phyloP scores from a whole-genome alignment of 2,797 vertebrate species.

The Champsocephalus esox region DNA sequence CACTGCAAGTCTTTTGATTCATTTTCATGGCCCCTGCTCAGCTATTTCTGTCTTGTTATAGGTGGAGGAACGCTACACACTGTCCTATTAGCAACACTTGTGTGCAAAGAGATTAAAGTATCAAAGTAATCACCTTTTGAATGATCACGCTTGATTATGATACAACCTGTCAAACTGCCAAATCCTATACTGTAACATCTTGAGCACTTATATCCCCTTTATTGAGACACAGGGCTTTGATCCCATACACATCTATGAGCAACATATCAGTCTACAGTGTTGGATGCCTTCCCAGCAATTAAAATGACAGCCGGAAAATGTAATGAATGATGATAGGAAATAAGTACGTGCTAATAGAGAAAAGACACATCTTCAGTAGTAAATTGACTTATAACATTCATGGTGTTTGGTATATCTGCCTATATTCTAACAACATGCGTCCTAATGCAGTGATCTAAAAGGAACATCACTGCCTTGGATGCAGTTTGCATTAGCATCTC shows the following conservation, averaged over 20 bases:
- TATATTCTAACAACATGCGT: conserved; percentile 33
- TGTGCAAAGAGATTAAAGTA: conserved; percentile 30
- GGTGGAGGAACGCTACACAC: conserved; percentile 9
- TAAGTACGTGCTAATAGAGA: conserved; percentile 35
- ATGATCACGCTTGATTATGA: conserved; percentile 25
- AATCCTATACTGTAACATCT: conserved; percentile 29
- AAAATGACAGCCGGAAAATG: conserved; percentile 54
- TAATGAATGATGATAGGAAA: conserved; percentile 52
- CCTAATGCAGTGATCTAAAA: conserved; percentile 10
- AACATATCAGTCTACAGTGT: conserved; percentile 32
- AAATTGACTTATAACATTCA: conserved; percentile 8
- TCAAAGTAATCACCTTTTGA: conserved; percentile 43
- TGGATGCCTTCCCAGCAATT: conserved; percentile 62
- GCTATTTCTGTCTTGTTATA: conserved; percentile 13
- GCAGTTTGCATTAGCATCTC: conserved; percentile 62
- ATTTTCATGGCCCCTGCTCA: not conserved
- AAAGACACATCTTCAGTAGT: conserved; percentile 26
- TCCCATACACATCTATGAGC: conserved; percentile 54
- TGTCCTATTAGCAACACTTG: not conserved
- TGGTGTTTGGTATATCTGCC: too few relatives aligned
- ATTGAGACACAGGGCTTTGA: conserved; percentile 21
- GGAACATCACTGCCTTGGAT: conserved; percentile 46
- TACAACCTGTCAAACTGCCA: conserved; percentile 35
- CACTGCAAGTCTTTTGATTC: not conserved
- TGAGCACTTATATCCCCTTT: conserved; percentile 33